These are phyloP conservation scores for Myiagra hebetior DNA, from an alignment of 2,113 vertebrate species.

Conservation along the genomic window DNA sequence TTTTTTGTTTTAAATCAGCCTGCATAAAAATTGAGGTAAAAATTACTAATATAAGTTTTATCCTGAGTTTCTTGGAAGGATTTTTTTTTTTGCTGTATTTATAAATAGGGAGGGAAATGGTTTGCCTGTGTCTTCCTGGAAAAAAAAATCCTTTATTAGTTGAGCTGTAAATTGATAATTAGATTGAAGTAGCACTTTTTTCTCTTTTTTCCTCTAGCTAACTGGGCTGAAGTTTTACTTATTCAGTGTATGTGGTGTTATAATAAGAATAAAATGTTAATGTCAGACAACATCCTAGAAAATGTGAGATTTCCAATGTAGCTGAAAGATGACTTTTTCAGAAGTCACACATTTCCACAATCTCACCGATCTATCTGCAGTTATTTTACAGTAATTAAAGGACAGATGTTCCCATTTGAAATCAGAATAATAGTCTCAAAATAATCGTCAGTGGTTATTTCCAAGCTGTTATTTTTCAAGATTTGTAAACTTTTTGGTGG, in stretches of 20 bases:
- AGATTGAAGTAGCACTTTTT: neutral
- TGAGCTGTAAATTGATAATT: neutral
- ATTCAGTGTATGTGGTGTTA: neutral
- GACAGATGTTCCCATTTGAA: neutral
- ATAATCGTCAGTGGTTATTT: neutral
- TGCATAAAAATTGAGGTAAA: neutral
- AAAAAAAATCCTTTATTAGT: neutral
- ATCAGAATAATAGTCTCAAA: neutral
- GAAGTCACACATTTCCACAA: neutral
- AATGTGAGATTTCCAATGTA: neutral
- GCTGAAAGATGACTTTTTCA: neutral
- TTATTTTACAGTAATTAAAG: neutral
- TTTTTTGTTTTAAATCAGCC: neutral
- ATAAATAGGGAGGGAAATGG: accelerated
- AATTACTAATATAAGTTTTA: neutral
- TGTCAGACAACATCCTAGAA: neutral
- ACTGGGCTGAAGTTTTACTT: neutral
- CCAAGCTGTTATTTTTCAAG: neutral
- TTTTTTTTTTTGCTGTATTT: neutral
- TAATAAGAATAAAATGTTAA: neutral
- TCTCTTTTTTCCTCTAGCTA: neutral
- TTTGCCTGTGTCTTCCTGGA: neutral
- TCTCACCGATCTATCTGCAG: neutral
- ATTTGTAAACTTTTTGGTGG: neutral
- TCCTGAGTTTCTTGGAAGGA: neutral